Conservation (phyloP, 2,888 invertebrate species). For the Eupithecia pulchellata region DNA sequence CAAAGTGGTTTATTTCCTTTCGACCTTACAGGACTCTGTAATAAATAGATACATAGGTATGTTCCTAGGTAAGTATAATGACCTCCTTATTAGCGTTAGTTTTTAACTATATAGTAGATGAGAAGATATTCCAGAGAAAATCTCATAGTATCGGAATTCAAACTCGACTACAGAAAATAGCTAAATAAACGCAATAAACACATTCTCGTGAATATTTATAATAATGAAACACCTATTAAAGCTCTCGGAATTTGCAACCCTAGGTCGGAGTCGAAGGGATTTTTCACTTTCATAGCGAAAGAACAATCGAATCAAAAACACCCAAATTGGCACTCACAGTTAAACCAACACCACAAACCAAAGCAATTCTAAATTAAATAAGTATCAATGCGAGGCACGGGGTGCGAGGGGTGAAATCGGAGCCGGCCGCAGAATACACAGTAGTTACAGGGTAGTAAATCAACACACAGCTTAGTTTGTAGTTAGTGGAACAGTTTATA, state of each 20-base stretch:
- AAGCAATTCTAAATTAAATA: conserved; percentile 43
- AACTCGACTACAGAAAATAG: background rate
- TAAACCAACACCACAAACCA: conserved; percentile 20
- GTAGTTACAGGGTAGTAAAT: conserved; percentile 22
- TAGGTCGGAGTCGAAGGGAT: no score
- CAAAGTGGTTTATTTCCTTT: no score
- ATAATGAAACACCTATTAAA: no score
- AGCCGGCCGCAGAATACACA: conserved; percentile 41
- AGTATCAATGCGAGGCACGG: conserved; percentile 39
- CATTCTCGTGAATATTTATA: no score
- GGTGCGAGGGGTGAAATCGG: conserved; percentile 59
- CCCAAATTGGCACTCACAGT: conserved; percentile 23
- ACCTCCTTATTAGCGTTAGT: no score
- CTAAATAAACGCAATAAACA: no score
- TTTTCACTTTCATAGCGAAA: no score
- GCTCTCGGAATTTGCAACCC: background rate
- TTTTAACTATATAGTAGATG: no score
- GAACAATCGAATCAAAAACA: conserved; percentile 4
- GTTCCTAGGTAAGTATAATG: no score
- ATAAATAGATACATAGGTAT: no score
- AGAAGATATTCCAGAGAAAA: no score
- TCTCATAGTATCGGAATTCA: background rate
- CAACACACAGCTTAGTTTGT: conserved; percentile 9
- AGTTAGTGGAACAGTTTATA: conserved; percentile 12
- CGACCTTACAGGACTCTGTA: no score